Evolutionary conservation across 2,888 invertebrate species (phyloP), one percentile per base, ranked within the genome.

Genomic region (Darwinula stevensoni): DNA sequence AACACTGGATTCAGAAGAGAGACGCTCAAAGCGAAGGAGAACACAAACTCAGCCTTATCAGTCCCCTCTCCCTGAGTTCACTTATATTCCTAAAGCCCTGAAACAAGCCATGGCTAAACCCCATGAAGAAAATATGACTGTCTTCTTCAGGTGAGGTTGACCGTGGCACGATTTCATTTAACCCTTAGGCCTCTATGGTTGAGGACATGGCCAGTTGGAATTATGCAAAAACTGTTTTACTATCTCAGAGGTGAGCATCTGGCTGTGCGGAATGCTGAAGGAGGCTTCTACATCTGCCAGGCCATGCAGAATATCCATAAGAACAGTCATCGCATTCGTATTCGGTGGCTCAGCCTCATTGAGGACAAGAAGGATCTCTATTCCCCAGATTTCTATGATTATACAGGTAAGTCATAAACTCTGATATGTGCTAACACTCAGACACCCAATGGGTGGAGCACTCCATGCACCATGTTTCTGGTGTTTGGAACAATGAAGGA

Each of bases 231-330:
- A n/a, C n/a, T n/a, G n/a, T n/a, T n/a, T n/a, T n/a, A n/a, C n/a
- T n/a, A n/a, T n/a, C n/a, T n/a, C 44, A 67, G 75, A 49, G 74
- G 75, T 47, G 76, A 80, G 52, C 82, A 78, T 54, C 54, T 86
- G 45, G 84, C 82, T 2, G 78, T 84, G 1, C 64, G 84, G 41
- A 84, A 82, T 49, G 71, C 73, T 0, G 78, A 78, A 48, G 78
- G 78, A 40, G 65, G 71, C 38, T 75, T 74, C 54, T 76, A 71
- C 50, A 63, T 84, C 35, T 84, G 84, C 49, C 78, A 82, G 51
- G 65, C 78, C 1, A 65, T 73, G 54, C 80, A 82, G 55, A 82
- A 84, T 51, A 73, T 84, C 35, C 78, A 75, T 52, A 72, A 72
- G 46, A 67, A 67, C 31, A 74, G 76, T 17, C 63, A 69, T 36